phyloP scores from a whole-genome alignment of 1,140 invertebrate genomes.

The Himalopsyche phryganea region DNA sequence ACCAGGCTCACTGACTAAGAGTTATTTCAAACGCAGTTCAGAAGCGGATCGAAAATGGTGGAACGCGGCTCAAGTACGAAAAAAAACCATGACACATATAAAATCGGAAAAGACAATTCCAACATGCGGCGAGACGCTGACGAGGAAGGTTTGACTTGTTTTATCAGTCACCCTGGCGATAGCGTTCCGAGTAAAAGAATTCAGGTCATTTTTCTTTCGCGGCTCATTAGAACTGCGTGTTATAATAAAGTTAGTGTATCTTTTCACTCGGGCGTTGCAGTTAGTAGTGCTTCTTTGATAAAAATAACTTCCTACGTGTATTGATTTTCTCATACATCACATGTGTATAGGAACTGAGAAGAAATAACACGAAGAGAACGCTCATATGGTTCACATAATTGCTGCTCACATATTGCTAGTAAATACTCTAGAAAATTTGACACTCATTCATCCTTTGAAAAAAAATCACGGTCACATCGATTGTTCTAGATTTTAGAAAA shows the following conservation, averaged over 20 bases:
- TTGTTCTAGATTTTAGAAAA: no score
- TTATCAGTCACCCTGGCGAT: not conserved
- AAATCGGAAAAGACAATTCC: not conserved
- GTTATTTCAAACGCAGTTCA: not conserved
- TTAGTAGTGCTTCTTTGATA: not conserved
- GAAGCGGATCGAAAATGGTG: not conserved
- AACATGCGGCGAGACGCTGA: not conserved
- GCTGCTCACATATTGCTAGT: no score
- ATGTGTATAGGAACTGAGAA: no score
- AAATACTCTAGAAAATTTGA: no score
- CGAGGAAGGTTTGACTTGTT: slow-evolving; percentile 6
- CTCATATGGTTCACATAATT: no score
- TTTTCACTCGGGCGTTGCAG: slow-evolving; percentile 9
- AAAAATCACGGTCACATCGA: no score
- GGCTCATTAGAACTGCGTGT: slow-evolving; percentile 3
- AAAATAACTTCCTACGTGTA: slow-evolving; percentile 3
- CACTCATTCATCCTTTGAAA: no score
- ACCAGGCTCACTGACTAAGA: not conserved
- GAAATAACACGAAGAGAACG: no score
- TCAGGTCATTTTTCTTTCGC: slow-evolving; percentile 14
- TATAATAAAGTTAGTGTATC: not conserved
- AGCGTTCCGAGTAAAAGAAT: not conserved
- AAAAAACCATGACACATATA: slow-evolving; percentile 5
- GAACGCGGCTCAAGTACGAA: not conserved
- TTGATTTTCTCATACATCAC: no score